A percentile compares a stretch with the other conserved stretches of the same genome.
Evolutionary conservation across 2,113 vertebrate genomes (phyloP).

Genomic region (Murina feae): DNA sequence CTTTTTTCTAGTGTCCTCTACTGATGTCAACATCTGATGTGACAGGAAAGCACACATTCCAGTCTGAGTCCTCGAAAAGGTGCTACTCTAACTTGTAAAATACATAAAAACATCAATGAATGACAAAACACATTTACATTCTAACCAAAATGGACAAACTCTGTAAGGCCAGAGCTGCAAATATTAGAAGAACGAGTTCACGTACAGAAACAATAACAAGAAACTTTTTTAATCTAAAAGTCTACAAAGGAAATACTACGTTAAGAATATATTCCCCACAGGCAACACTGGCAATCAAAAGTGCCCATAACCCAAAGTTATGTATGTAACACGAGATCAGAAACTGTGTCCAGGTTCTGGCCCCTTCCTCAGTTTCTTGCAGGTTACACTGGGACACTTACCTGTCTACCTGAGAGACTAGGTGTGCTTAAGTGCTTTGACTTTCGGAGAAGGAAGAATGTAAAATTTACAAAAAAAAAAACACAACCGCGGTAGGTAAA

Average conservation of each 20-base stretch:
- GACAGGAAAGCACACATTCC: constrained; percentile 25
- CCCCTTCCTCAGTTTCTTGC: neutral
- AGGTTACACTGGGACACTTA: constrained; percentile 6
- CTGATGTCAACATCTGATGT: constrained; percentile 7
- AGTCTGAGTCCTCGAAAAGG: constrained; percentile 5
- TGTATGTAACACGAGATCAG: neutral
- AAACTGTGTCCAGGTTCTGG: neutral
- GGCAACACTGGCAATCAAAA: neutral
- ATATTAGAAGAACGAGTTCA: neutral
- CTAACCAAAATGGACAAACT: neutral
- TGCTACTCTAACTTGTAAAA: constrained; percentile 3
- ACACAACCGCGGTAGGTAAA: neutral
- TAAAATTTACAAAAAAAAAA: too few relatives aligned
- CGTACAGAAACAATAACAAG: neutral
- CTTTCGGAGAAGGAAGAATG: neutral
- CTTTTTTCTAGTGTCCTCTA: constrained; percentile 15
- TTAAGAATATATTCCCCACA: neutral
- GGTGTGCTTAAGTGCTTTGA: constrained; percentile 44
- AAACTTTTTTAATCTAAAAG: neutral
- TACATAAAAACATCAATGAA: neutral
- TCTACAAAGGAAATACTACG: neutral
- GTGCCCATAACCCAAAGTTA: neutral
- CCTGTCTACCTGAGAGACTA: constrained; percentile 11
- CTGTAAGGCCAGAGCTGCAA: neutral
- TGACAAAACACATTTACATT: neutral